These are phyloP conservation scores for Entomobrya multifasciata DNA, from an alignment of 2,888 invertebrate species.

Conservation along the genomic window DNA sequence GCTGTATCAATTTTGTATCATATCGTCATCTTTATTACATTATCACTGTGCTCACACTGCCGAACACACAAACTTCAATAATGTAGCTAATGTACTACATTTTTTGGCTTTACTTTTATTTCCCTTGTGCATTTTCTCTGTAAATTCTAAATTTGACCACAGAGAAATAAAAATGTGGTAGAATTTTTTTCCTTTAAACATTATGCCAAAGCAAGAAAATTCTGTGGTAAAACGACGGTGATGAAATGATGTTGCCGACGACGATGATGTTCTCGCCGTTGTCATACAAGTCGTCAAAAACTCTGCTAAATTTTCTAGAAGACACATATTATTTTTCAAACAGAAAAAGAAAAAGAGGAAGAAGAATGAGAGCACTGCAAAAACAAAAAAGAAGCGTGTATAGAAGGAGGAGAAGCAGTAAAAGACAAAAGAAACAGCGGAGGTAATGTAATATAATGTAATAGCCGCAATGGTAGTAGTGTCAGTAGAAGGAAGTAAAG, in stretches of 20 bases:
- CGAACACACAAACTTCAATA: too few species aligned
- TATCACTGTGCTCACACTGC: too few species aligned
- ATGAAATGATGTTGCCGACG: too few species aligned
- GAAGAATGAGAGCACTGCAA: constrained; percentile 1
- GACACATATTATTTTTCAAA: not conserved
- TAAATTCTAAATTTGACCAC: too few species aligned
- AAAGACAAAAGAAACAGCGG: constrained; percentile 13
- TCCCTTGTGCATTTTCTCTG: too few species aligned
- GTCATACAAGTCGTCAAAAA: constrained; percentile 32
- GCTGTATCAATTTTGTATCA: too few species aligned
- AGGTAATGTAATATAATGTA: constrained; percentile 40
- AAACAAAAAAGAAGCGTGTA: not conserved
- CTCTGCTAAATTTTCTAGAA: constrained; percentile 20
- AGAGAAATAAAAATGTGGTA: too few species aligned
- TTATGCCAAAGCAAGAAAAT: constrained; percentile 14
- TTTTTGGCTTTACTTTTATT: too few species aligned
- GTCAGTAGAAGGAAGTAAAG: constrained; percentile 43
- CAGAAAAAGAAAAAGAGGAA: not conserved
- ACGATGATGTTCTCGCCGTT: constrained; percentile 17
- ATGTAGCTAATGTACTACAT: constrained; percentile 28
- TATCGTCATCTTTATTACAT: too few species aligned
- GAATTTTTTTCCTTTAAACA: too few species aligned
- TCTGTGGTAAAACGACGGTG: too few species aligned
- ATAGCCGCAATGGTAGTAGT: constrained; percentile 50
- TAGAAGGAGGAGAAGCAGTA: not conserved